Evolutionary conservation across 2,888 invertebrate species (phyloP).

Genomic region (Gortyna flavago): DNA sequence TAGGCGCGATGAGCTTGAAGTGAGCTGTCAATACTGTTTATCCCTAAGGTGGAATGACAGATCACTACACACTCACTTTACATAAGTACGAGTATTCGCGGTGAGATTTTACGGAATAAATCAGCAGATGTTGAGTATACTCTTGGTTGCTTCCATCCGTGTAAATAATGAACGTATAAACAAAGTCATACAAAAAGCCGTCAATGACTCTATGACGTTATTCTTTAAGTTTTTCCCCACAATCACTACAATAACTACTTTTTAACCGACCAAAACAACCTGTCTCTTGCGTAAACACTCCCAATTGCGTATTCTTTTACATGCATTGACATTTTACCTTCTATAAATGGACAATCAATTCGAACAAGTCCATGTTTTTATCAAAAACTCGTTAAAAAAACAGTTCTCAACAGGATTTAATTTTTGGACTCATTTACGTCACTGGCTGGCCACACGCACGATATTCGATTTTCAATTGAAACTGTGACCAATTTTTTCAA

Average conservation of each 20-base stretch:
- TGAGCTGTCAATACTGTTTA: not conserved
- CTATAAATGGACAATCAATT: conserved; percentile 8
- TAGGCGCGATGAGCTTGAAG: not conserved
- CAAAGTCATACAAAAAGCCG: conserved; percentile 15
- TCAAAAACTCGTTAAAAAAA: not conserved
- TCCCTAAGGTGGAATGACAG: not conserved
- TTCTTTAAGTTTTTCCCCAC: conserved; percentile 15
- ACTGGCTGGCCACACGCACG: conserved; percentile 5
- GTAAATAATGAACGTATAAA: not conserved
- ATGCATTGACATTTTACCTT: conserved; percentile 33
- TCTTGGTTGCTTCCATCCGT: not conserved
- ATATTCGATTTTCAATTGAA: conserved; percentile 19
- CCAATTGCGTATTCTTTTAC: conserved; percentile 21
- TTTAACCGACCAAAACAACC: conserved; percentile 26
- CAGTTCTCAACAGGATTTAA: not conserved
- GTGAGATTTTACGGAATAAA: not conserved
- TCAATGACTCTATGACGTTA: conserved; percentile 32
- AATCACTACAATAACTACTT: conserved; percentile 9
- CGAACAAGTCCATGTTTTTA: conserved; percentile 9
- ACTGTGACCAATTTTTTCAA: no score
- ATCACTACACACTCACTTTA: not conserved
- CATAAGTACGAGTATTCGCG: no score
- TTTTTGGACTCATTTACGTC: not conserved
- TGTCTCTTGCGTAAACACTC: conserved; percentile 25
- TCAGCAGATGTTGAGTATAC: not conserved